Evolutionary conservation across 2,797 vertebrate species (phyloP), one percentile per base, ranked within the genome.

Genomic region (Chaetodon trifasciatus): DNA sequence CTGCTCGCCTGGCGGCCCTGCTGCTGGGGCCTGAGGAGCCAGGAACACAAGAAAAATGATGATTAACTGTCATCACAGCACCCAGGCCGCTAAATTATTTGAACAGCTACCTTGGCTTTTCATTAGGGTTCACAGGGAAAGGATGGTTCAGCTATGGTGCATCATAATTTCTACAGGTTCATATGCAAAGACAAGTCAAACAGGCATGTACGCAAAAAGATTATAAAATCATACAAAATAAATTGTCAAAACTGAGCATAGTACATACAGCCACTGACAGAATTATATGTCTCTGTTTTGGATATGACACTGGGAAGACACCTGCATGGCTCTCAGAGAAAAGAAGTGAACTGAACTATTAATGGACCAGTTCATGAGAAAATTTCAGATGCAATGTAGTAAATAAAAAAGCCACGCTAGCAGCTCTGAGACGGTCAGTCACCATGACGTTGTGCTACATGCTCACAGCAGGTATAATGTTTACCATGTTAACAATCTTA

Each of bases 1-100:
- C 88, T 96, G 96, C 74, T 96, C 90, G 0, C 21, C 82, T 74
- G 96, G 97, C 68, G 95, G 89, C 1, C 90, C 86, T 21, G 87
- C 94, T 35, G 87, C 90, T 1, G 84, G 64, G 1, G 77, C 90
- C 94, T 94, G 86, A 35, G 52, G 61, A 84, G 13, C 46, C 52
- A 63, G 39, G 70, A 58, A 65, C 8, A 84, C 6, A 70, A 23
- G 8, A 42, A 5, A 60, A 3, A 19, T 17, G 4, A 71, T 66
- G 8, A 62, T 24, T 3, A 52, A 65, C 19, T 2, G 21, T 28
- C 5, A 57, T 37, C 16, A 52, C 12, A 50, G 15, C 9, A 47
- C 9, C 16, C 7, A 67, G 0, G 9, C 11, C 40, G 6, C 11
- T 3, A 28, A 12, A 11, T 42, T 21, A 50, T 53, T 11, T 67